Base-by-base conservation (phyloP, 1,140 invertebrate genomes). In the Aphaenogaster floridana region DNA sequence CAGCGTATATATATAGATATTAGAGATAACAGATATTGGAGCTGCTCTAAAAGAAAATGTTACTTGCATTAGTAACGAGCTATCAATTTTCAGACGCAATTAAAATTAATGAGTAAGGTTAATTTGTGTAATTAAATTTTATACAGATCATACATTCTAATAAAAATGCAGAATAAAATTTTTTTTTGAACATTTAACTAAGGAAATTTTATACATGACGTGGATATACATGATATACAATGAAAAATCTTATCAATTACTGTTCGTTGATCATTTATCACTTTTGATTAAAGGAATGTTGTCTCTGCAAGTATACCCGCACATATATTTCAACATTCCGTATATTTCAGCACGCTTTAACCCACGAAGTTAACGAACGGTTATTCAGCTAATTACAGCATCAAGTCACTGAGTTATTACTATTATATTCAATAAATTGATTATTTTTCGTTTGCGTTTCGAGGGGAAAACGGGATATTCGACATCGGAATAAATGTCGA, bases 401-500 rank as follows among this genome's bases (percentile, higher is more conserved):
- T 50, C 13, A 45, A 59, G 28, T 48, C 28, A 3, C 28, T 15
- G 15, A 45, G 17, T 59, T 61, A 36, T 57, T 3, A 45, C 50
- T 74, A 76, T 15, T 50, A 48, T 36, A 39, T 39, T 61, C 17
- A 6, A 36, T 36, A 54, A 54, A 84, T 86, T 39, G 13, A 86
- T 66, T 76, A 42, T 48, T 78, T 71, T 48, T 45, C 11, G 9
- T 45, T 36, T 6, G n/a, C 59, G 9, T 78, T 39, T 28, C 59
- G 21, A 72, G 79, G 17, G 52, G 17, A 34, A 83, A 59, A n/a
- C 66, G 69, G 36, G 13, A 69, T 68, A 52, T n/a, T 48, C 28
- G 21, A 34, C 72, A 39, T 54, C 59, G 21, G 57, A 63, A 85
- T 84, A 64, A 76, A 71, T 64, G 59, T 54, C 76, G 78, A 88